Evolutionary conservation across 2,797 vertebrate species (phyloP), one percentile per base, ranked within the genome.

Genomic region (Kryptopterus vitreolus): DNA sequence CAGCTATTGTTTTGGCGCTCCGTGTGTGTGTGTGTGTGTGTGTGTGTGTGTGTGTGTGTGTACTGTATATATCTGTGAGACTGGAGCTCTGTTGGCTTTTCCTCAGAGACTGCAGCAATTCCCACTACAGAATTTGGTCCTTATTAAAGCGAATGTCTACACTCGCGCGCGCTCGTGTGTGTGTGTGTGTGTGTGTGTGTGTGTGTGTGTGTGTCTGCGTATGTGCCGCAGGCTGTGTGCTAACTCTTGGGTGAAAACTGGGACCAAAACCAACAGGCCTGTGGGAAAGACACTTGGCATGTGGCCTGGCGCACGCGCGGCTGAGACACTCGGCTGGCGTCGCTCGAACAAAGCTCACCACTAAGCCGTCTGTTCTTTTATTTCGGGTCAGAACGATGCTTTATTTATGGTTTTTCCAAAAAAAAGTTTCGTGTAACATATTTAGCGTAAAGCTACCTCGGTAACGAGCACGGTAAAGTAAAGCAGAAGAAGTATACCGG

Each of bases 341-440:
- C 85, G 84, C 84, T 86, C 82, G 81, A 81, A 83, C 82, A 86
- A 88, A 86, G 76, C 85, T 83, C 85, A 77, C 81, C 55, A 79
- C 75, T 53, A 43, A 83, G 72, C 79, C 20, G 53, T 73, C 71
- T 73, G 71, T 73, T 73, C 71, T 73, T 73, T 73, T 58, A 55
- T 73, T 73, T 58, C 57, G 52, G 70, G 70, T 57, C 70, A 57
- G 31, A 57, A 38, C 57, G 33, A 38, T 31, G 16, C 3, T 73
- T 73, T 57, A n/a, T 55, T 4, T 24, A 2, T 26, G 35, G 15
- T 72, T n/a, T 4, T 22, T 35, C n/a, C n/a, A n/a, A n/a, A n/a
- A n/a, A n/a, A 24, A 69, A 55, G 50, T 55, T 55, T 15, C n/a
- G 43, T 55, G 4, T 55, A 35, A 73, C 24, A n/a, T 57, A 13